Evolutionary conservation across 1,140 invertebrate species (phyloP).

Genomic region (Nymphalis io): DNA sequence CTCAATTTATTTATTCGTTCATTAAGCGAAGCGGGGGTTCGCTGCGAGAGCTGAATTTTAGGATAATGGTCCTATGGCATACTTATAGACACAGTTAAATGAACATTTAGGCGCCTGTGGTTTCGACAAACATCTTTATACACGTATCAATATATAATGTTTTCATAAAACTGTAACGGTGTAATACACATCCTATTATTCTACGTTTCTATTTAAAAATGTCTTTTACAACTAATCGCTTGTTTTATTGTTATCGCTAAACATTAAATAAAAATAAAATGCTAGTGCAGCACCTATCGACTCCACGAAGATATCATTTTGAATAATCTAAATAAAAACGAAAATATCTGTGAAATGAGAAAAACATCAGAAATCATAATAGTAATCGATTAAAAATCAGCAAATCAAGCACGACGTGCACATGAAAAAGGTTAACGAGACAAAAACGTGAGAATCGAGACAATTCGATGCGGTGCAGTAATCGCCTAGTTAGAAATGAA

Average conservation of each 20-base stretch:
- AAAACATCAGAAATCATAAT: constrained; percentile 52
- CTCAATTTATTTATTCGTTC: constrained; percentile 79
- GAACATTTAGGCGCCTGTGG: constrained; percentile 52
- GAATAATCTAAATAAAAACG: constrained; percentile 13
- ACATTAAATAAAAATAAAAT: constrained; percentile 26
- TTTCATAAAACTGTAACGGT: neutral
- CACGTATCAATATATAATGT: constrained; percentile 11
- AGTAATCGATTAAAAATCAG: constrained; percentile 59
- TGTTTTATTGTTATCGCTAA: constrained; percentile 14
- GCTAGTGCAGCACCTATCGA: constrained; percentile 6
- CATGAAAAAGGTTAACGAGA: constrained; percentile 64
- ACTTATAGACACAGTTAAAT: constrained; percentile 56
- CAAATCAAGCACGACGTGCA: constrained; percentile 64
- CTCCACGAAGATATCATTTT: constrained; percentile 7
- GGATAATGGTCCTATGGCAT: constrained; percentile 69
- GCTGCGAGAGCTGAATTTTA: constrained; percentile 70
- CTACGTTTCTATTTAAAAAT: constrained; percentile 8
- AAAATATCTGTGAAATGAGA: constrained; percentile 40
- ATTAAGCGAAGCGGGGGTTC: constrained; percentile 75
- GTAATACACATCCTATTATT: neutral
- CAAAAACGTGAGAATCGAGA: constrained; percentile 75
- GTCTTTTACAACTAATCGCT: constrained; percentile 4
- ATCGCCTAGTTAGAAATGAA: constrained; percentile 72
- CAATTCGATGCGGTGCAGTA: constrained; percentile 61
- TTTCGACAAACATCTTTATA: constrained; percentile 26